Evolutionary conservation across 2,888 invertebrate genomes (phyloP).

Genomic region (Liodrosophila aerea): DNA sequence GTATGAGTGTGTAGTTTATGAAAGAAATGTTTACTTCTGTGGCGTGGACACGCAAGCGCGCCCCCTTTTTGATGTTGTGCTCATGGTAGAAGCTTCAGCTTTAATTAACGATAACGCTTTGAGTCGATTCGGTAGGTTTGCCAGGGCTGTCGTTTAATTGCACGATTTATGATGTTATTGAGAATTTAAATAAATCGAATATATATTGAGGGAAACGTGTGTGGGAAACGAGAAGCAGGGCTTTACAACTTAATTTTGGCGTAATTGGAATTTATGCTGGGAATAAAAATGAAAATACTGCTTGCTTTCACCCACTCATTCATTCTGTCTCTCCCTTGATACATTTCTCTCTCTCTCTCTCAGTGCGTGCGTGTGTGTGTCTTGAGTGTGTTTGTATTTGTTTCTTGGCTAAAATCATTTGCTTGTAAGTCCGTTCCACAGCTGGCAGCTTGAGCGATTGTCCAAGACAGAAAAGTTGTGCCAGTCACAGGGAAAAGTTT

Average conservation of each 20-base stretch:
- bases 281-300: slow-evolving; percentile 14
- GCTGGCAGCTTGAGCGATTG: slow-evolving; percentile 69
- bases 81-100: slow-evolving; percentile 29
- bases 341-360: not conserved
- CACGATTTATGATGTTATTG: slow-evolving; percentile 16
- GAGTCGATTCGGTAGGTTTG: slow-evolving; percentile 60
- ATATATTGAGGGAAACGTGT: slow-evolving; percentile 56
- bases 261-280: slow-evolving; percentile 48
- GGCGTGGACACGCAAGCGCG: slow-evolving; percentile 48
- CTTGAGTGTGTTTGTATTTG: slow-evolving; percentile 11
- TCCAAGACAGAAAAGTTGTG: slow-evolving; percentile 41
- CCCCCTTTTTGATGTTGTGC: slow-evolving; percentile 52
- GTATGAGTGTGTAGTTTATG: not conserved
- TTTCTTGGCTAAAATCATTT: slow-evolving; percentile 64
- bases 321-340: not conserved
- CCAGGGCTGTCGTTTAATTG: slow-evolving; percentile 44
- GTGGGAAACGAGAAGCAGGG: slow-evolving; percentile 40
- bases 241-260: slow-evolving; percentile 46
- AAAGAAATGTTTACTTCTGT: not conserved
- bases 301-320: no score
- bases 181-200: slow-evolving; percentile 64
- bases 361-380: slow-evolving; percentile 6
- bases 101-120: slow-evolving; percentile 53
- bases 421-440: slow-evolving; percentile 61
- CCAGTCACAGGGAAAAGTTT: slow-evolving; percentile 50